Base-by-base conservation (phyloP, 2,888 invertebrate genomes). In the Matsumyia berberina region DNA sequence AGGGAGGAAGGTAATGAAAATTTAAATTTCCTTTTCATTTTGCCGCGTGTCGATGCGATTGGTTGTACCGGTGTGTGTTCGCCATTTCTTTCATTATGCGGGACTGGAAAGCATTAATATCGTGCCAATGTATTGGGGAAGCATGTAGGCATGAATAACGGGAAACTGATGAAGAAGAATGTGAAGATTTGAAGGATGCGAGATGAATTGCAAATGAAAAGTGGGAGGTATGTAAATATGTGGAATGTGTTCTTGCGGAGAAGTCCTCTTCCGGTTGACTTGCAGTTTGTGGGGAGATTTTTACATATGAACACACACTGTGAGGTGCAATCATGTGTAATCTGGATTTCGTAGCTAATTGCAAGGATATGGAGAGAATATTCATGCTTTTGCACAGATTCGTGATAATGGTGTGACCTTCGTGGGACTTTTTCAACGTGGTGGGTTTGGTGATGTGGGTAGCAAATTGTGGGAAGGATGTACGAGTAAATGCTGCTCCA, bases 1-100 rank as follows among this genome's bases (percentile, higher is more conserved):
- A 39, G 31, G 24, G 31, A 31, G 33, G 49, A 64, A 49, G 35
- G 64, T 64, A 64, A 64, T 64, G 64, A 64, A 64, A 35, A 64
- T 64, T 46, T 64, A 64, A 64, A 64, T 64, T 64, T 64, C 49
- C 49, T 49, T 64, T 64, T 64, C 64, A 64, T 37, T 35, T 6
- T 12, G 35, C 12, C 19, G 4, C 24, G 4, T 24, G 24, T 24
- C 24, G 12, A 64, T 64, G 46, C n/a, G 35, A 24, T 49, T 49
- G 29, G 29, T 5, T 46, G 19, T 39, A 5, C 15, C 5, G 12
- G 11, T 62, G 42, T 8, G 5, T 12, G 8, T 42, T 17, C 8
- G n/a, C 8, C 8, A 17, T 46, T 46, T 12, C 9, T 60, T 60
- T 17, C 15, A 39, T 58, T 39, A n/a, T 24, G 24, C 1, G 24